Conservation (phyloP, 2,888 invertebrate species). For the Apotomis turbidana region DNA sequence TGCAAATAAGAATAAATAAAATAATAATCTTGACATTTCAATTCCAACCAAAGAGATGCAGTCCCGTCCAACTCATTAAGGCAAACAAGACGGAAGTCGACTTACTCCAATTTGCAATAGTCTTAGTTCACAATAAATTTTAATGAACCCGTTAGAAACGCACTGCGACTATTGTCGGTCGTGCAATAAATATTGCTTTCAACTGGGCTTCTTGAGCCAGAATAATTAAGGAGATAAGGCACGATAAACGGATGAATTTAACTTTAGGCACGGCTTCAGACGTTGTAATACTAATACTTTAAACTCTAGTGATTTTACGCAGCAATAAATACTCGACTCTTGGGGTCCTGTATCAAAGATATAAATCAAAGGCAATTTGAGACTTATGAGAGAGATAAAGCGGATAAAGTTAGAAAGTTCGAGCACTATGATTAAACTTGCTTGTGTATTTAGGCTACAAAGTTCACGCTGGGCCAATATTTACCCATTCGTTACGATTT, state of each 20-base stretch:
- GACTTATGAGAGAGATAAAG: conserved; percentile 27
- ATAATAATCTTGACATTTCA: conserved; percentile 28
- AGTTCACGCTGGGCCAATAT: conserved; percentile 20
- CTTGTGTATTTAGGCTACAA: conserved; percentile 30
- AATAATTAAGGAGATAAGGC: conserved; percentile 40
- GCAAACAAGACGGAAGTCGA: conserved; percentile 36
- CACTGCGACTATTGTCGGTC: conserved; percentile 52
- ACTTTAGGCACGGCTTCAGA: conserved; percentile 33
- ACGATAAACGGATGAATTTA: conserved; percentile 35
- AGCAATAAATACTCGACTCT: conserved; percentile 19
- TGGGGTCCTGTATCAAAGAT: conserved; percentile 12
- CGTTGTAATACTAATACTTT: conserved; percentile 29
- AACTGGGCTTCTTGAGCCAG: conserved; percentile 46
- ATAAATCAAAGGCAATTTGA: conserved; percentile 16
- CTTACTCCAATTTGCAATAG: conserved; percentile 42
- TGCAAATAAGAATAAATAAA: conserved; percentile 25
- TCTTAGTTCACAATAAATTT: conserved; percentile 47
- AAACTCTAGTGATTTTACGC: conserved; percentile 22
- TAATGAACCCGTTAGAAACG: conserved; percentile 57
- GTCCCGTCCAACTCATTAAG: conserved; percentile 37
- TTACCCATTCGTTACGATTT: conserved; percentile 24
- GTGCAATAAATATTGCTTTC: conserved; percentile 53
- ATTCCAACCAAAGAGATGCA: conserved; percentile 31
- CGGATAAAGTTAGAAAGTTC: conserved; percentile 24
- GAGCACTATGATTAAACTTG: conserved; percentile 18